Percentiles rank a stretch among this genome's conserved stretches.
Evolutionary conservation across 2,113 vertebrate species (phyloP).

Genomic region (Pantherophis guttatus): DNA sequence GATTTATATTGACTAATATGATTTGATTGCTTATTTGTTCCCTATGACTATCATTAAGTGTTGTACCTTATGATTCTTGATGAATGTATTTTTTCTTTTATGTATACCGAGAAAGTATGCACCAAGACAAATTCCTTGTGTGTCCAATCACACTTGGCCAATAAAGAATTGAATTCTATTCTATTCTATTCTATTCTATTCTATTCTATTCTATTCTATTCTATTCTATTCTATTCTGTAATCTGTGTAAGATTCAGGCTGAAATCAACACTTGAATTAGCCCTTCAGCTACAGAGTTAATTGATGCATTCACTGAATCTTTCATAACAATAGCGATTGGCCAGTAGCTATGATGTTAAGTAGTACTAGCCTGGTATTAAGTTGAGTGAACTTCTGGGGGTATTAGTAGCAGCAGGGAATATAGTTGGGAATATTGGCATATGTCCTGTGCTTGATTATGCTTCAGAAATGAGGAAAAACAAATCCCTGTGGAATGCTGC

Average conservation of each 20-base stretch:
- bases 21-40: too few species aligned
- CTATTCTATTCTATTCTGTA: not conserved
- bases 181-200: too few species aligned
- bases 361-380: not conserved
- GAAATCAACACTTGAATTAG: not conserved
- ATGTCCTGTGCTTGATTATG: not conserved
- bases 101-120: too few species aligned
- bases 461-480: not conserved
- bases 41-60: too few species aligned
- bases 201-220: too few species aligned
- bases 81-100: too few species aligned
- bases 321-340: not conserved
- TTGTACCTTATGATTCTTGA: too few species aligned
- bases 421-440: not conserved
- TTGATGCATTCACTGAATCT: not conserved
- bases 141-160: too few species aligned
- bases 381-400: not conserved
- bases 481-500: not conserved
- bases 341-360: not conserved
- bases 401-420: not conserved
- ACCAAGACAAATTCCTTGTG: too few species aligned
- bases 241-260: not conserved
- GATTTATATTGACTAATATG: too few species aligned
- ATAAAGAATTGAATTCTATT: too few species aligned
- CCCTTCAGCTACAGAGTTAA: not conserved